Conservation (phyloP, 1,140 invertebrate species). For the Aphelenchoides avenae region DNA sequence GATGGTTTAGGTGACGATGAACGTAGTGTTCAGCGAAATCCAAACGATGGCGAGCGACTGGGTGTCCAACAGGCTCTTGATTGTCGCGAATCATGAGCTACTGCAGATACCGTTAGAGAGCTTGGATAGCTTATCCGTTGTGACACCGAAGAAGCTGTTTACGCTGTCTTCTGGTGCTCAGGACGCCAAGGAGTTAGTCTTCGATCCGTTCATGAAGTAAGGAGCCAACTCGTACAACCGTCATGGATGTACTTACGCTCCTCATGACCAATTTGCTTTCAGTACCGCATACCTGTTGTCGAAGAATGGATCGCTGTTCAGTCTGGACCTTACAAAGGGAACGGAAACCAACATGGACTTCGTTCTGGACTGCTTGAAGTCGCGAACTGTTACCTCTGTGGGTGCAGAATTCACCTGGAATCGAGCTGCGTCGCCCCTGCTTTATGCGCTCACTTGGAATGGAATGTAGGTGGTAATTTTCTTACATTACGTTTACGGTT, state of each 20-base stretch:
- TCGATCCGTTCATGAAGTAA: slow-evolving; percentile 57
- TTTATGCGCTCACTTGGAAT: slow-evolving; percentile 58
- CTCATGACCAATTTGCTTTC: slow-evolving; percentile 7
- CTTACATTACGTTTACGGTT: slow-evolving; percentile 4
- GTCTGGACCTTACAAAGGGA: slow-evolving; percentile 40
- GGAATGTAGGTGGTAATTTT: slow-evolving; percentile 48
- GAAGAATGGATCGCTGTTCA: slow-evolving; percentile 55
- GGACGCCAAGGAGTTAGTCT: slow-evolving; percentile 56
- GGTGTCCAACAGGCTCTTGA: slow-evolving; percentile 52
- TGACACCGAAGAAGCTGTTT: slow-evolving; percentile 49
- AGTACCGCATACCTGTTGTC: slow-evolving; percentile 57
- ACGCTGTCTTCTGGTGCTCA: slow-evolving; percentile 53
- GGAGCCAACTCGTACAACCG: slow-evolving; percentile 4
- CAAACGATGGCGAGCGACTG: slow-evolving; percentile 57
- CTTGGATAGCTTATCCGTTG: slow-evolving; percentile 39
- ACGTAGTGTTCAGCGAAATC: slow-evolving; percentile 51
- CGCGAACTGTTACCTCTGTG: slow-evolving; percentile 56
- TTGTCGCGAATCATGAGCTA: slow-evolving; percentile 50
- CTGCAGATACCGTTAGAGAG: slow-evolving; percentile 48
- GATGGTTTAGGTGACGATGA: slow-evolving; percentile 42
- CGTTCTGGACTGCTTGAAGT: slow-evolving; percentile 41
- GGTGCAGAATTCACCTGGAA: slow-evolving; percentile 58
- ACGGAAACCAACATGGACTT: slow-evolving; percentile 44
- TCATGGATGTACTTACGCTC: neutral
- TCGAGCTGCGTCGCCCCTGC: slow-evolving; percentile 45